phyloP scores from a whole-genome alignment of 2,113 vertebrate genomes.

The Amphiprion percula region DNA sequence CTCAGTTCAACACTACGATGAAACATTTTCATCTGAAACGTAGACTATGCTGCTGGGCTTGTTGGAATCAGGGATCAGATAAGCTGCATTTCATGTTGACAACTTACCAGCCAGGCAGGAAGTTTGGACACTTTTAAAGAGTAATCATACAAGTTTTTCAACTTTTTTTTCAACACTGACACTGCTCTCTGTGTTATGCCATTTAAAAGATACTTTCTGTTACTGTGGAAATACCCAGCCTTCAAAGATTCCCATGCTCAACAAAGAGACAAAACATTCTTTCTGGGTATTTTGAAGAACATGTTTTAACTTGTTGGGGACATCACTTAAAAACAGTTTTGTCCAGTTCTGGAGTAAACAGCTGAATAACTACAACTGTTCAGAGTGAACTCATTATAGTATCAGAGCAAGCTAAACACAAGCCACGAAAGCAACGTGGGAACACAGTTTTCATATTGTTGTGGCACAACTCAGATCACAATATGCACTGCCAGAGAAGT shows the following conservation, averaged over 20 bases:
- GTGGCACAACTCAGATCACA: too few relatives aligned
- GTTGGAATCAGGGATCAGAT: constrained; percentile 18
- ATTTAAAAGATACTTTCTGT: constrained; percentile 12
- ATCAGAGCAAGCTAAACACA: too few relatives aligned
- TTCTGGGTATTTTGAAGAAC: neutral
- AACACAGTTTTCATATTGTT: neutral
- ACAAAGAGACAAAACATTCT: neutral
- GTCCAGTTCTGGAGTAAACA: neutral
- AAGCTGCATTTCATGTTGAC: neutral
- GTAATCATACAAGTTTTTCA: constrained; percentile 53
- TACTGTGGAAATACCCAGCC: neutral
- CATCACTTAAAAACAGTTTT: neutral
- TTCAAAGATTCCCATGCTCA: neutral
- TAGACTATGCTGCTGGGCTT: too few relatives aligned
- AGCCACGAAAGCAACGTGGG: too few relatives aligned
- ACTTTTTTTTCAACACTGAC: neutral
- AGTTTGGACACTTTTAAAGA: neutral
- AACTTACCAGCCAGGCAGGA: neutral
- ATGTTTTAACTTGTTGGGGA: neutral
- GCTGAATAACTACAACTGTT: neutral
- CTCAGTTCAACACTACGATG: neutral
- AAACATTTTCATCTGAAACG: neutral
- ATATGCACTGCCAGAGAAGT: too few relatives aligned
- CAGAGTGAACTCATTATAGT: neutral
- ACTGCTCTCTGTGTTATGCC: accelerated